These are phyloP conservation scores for Coptotermes formosanus DNA, from an alignment of 1,140 invertebrate species.

Conservation along the genomic window DNA sequence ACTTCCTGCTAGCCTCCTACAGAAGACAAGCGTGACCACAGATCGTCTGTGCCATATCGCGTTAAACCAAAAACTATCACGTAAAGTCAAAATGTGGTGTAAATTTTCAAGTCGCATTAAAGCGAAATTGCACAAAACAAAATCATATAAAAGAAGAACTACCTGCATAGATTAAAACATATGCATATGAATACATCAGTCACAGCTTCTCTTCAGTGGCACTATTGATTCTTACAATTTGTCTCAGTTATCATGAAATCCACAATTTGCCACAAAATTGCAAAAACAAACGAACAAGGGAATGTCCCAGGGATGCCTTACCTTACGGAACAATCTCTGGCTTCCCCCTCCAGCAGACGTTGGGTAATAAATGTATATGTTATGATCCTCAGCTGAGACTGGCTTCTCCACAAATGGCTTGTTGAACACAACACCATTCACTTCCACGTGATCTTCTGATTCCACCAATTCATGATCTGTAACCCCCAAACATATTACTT, in stretches of 20 bases:
- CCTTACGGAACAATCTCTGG: constrained; percentile 95
- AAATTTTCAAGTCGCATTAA: no score
- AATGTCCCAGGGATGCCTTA: constrained; percentile 49
- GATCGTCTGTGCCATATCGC: no score
- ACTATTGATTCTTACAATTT: background rate
- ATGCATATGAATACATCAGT: background rate
- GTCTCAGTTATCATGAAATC: background rate
- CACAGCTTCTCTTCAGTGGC: background rate
- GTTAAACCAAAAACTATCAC: no score
- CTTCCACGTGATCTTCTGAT: constrained; percentile 97
- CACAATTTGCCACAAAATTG: background rate
- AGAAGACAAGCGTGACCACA: no score
- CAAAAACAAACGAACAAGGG: constrained; percentile 30
- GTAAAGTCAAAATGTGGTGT: no score
- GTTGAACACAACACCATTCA: constrained; percentile 95
- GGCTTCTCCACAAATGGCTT: constrained; percentile 99
- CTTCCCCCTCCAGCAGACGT: constrained; percentile 96
- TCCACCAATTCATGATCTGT: constrained; percentile 91
- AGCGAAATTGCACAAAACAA: no score
- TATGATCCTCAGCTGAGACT: constrained; percentile 98
- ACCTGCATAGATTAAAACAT: background rate
- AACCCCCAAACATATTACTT: constrained; percentile 37
- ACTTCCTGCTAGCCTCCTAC: no score
- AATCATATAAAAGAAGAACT: no score
- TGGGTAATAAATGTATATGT: constrained; percentile 99